These are phyloP conservation scores for Rhamphomyia laevipes DNA, from an alignment of 2,888 invertebrate genomes.

Conservation along the genomic window DNA sequence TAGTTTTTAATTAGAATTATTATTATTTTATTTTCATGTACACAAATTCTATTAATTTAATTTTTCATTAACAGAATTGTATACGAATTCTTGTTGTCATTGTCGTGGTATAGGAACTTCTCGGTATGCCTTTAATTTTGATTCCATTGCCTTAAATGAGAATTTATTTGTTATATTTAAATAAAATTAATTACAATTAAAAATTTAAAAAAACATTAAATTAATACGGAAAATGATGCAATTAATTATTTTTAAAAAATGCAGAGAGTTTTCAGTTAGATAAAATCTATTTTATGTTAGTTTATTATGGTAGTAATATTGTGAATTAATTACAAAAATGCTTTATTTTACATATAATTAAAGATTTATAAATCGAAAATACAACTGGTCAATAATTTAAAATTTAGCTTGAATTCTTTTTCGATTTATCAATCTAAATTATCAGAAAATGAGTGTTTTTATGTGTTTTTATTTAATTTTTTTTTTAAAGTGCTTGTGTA, in stretches of 20 bases:
- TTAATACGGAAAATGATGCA: not conserved
- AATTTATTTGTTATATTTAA: constrained; percentile 3
- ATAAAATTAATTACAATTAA: constrained; percentile 14
- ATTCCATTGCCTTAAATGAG: constrained; percentile 35
- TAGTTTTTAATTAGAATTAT: not conserved
- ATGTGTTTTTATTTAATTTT: no score
- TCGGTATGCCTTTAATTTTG: constrained; percentile 37
- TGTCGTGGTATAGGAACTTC: constrained; percentile 33
- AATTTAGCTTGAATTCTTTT: not conserved
- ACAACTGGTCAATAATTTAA: not conserved
- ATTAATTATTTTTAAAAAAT: not conserved
- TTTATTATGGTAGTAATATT: no score
- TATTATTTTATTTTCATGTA: not conserved
- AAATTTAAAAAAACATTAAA: not conserved
- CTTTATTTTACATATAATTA: no score
- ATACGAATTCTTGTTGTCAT: constrained; percentile 27
- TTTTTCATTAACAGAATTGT: constrained; percentile 10
- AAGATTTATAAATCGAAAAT: not conserved
- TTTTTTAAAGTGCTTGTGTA: not conserved
- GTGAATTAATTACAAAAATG: not conserved
- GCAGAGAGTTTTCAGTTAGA: not conserved
- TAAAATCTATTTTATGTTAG: not conserved
- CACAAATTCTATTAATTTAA: not conserved
- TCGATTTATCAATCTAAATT: not conserved
- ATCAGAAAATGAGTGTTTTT: not conserved